Evolutionary conservation across 2,797 vertebrate species (phyloP).

Genomic region (Pipistrellus pipistrellus): DNA sequence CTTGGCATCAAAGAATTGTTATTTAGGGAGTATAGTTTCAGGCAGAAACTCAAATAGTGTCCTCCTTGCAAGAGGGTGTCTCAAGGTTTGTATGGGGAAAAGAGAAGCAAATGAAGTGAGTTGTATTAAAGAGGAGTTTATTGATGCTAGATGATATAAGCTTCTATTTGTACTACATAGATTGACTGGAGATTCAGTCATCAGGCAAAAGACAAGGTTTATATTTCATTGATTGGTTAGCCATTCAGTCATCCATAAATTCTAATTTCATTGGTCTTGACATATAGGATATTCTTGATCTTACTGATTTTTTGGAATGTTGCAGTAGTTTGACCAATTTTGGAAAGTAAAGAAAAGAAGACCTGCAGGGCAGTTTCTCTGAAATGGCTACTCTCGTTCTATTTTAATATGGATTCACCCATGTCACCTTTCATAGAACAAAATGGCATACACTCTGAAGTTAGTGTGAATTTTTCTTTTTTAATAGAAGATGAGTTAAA

Average conservation of each 20-base stretch:
- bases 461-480: neutral
- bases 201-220: neutral
- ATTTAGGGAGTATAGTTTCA: neutral
- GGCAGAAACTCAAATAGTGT: neutral
- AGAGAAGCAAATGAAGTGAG: neutral
- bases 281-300: neutral
- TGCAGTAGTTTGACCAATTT: neutral
- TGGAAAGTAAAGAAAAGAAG: neutral
- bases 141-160: neutral
- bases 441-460: neutral
- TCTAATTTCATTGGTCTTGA: neutral
- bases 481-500: neutral
- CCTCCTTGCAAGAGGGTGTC: neutral
- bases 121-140: neutral
- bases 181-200: neutral
- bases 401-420: neutral
- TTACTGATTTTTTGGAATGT: neutral
- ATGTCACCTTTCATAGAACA: neutral
- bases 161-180: neutral
- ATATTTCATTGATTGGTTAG: neutral
- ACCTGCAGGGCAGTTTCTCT: neutral
- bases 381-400: neutral
- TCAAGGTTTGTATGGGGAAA: neutral
- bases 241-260: neutral
- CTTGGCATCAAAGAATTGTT: neutral